A percentile compares a stretch with the other conserved stretches of the same genome.
phyloP scores from a whole-genome alignment of 2,797 vertebrate genomes.

The Cichlasoma orientale region DNA sequence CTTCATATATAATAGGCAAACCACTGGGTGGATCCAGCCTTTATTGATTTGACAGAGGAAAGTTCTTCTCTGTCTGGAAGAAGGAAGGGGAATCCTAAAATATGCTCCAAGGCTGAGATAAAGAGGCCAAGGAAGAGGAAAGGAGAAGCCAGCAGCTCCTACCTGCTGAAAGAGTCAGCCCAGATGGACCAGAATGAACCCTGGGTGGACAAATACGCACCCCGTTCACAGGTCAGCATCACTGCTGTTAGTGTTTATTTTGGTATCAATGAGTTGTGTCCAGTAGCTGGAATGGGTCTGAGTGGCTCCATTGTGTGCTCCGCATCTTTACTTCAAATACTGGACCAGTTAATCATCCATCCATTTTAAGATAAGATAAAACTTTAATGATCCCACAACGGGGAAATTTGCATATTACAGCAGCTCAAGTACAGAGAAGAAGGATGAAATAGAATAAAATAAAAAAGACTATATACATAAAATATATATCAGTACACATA shows the following conservation, averaged over 20 bases:
- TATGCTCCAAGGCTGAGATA: slow-evolving; percentile 47
- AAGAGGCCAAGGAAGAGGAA: slow-evolving; percentile 76
- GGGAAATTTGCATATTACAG: no score
- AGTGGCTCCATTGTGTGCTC: not conserved
- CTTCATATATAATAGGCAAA: slow-evolving; percentile 72
- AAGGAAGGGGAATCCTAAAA: slow-evolving; percentile 55
- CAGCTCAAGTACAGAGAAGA: no score
- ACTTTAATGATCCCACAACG: no score
- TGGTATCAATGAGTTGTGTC: not conserved
- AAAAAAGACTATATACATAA: no score
- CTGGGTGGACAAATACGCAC: slow-evolving; percentile 90
- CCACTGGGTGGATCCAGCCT: slow-evolving; percentile 86
- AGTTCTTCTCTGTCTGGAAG: slow-evolving; percentile 40
- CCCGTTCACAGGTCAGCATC: slow-evolving; percentile 84
- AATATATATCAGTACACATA: no score
- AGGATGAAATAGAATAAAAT: no score
- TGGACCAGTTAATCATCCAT: no score
- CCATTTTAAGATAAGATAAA: no score
- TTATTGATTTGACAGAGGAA: slow-evolving; percentile 79
- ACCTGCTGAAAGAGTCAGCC: slow-evolving; percentile 27
- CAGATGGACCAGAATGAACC: slow-evolving; percentile 77
- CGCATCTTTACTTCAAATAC: no score
- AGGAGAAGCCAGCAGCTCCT: slow-evolving; percentile 39
- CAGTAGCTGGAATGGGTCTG: not conserved
- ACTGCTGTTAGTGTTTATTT: not conserved